These are phyloP conservation scores for Eupeodes corollae DNA, from an alignment of 1,140 invertebrate genomes.

Conservation along the genomic window DNA sequence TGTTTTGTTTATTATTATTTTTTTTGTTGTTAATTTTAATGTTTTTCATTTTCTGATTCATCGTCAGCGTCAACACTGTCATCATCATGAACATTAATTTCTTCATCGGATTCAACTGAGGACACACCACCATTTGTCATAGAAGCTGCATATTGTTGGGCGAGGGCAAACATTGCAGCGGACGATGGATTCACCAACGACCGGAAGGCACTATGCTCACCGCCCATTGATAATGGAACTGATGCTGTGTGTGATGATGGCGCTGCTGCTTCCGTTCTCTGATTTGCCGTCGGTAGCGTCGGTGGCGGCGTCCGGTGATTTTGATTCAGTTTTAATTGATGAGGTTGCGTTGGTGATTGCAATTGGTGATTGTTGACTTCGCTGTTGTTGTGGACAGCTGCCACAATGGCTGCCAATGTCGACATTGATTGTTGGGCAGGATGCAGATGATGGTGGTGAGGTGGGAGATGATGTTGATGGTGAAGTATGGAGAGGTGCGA, in stretches of 20 bases:
- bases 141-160: slow-evolving; percentile 40
- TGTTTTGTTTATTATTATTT: too few relatives aligned
- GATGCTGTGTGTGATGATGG: slow-evolving; percentile 37
- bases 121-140: slow-evolving; percentile 34
- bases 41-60: not conserved
- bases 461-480: not conserved
- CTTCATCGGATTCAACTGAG: slow-evolving; percentile 48
- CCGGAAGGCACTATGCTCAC: slow-evolving; percentile 76
- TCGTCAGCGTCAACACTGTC: slow-evolving; percentile 30
- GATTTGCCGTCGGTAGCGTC: slow-evolving; percentile 15
- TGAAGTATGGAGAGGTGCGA: not conserved
- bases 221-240: slow-evolving; percentile 56
- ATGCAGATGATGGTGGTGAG: slow-evolving; percentile 9
- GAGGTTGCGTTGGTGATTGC: not conserved
- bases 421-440: slow-evolving; percentile 5
- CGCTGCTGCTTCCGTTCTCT: slow-evolving; percentile 32
- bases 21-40: not conserved
- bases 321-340: slow-evolving; percentile 9
- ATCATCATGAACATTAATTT: slow-evolving; percentile 60
- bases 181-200: slow-evolving; percentile 44
- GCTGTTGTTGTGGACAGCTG: slow-evolving; percentile 23
- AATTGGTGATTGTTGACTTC: slow-evolving; percentile 2
- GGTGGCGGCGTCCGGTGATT: slow-evolving; percentile 10
- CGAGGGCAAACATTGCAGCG: slow-evolving; percentile 36
- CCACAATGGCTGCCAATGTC: slow-evolving; percentile 11